A percentile compares a stretch with the other conserved stretches of the same genome.
Evolutionary conservation across 2,113 vertebrate species (phyloP).

Genomic region (Tangachromis dhanisi): DNA sequence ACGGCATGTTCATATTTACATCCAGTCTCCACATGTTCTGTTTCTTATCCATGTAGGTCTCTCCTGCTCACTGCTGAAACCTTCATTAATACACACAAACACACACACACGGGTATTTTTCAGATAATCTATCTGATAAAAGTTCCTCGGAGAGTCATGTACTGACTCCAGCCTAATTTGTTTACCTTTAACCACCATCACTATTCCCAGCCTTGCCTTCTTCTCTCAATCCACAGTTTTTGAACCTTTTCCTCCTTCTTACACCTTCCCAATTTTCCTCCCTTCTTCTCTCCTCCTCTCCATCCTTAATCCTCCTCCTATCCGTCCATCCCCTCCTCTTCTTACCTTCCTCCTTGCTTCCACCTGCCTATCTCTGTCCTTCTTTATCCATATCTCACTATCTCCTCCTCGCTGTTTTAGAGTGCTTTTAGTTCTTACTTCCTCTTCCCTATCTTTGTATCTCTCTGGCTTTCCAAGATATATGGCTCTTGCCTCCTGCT

Average conservation of each 20-base stretch:
- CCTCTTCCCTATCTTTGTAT: conserved; percentile 32
- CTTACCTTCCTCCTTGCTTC: not conserved
- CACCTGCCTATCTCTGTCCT: not conserved
- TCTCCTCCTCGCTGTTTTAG: conserved; percentile 25
- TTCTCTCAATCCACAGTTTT: not conserved
- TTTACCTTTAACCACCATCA: not conserved
- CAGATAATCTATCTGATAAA: conserved; percentile 1
- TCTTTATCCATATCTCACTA: conserved; percentile 29
- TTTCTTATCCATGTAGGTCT: not conserved
- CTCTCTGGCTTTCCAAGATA: conserved; percentile 17
- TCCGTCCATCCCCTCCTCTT: not conserved
- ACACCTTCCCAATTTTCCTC: not conserved
- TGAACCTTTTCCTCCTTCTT: not conserved
- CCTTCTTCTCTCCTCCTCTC: not conserved
- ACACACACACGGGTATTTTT: not conserved
- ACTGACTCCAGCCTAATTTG: not conserved
- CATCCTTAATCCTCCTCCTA: not conserved
- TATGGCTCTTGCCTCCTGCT: not conserved
- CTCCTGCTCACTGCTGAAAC: not conserved
- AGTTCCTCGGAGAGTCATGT: not conserved
- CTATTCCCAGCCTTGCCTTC: not conserved
- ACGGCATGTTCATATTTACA: not conserved
- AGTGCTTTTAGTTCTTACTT: conserved; percentile 31
- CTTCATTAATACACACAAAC: not conserved
- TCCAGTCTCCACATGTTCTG: not conserved